A percentile compares a stretch with the other conserved stretches of the same genome.
phyloP scores from a whole-genome alignment of 2,888 invertebrate genomes.

The Tetropium fuscum region DNA sequence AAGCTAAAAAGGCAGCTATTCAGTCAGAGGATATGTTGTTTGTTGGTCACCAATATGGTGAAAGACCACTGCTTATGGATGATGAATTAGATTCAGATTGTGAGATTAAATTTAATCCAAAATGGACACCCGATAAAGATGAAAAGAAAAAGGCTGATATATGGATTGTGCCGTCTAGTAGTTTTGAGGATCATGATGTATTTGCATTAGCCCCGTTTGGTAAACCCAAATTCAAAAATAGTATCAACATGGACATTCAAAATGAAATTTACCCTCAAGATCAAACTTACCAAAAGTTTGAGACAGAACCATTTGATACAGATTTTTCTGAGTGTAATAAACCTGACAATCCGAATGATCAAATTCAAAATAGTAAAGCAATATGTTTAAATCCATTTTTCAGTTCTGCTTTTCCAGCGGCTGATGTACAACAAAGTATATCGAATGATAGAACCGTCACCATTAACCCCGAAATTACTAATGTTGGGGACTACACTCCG shows the following conservation, averaged over 20 bases:
- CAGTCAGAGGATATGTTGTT: conserved; percentile 70
- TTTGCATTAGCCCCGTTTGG: conserved; percentile 79
- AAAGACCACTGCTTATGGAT: conserved; percentile 79
- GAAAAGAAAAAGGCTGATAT: conserved; percentile 50
- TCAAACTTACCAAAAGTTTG: not conserved
- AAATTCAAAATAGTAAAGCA: conserved; percentile 24
- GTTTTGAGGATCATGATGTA: conserved; percentile 70
- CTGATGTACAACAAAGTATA: conserved; percentile 35
- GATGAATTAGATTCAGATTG: conserved; percentile 80
- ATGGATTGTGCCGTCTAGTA: conserved; percentile 62
- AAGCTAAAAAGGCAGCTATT: conserved; percentile 59
- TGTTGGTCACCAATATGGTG: conserved; percentile 81
- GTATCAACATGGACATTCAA: conserved; percentile 4
- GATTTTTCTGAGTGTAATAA: conserved; percentile 15
- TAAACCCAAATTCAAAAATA: conserved; percentile 49
- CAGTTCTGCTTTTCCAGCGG: conserved; percentile 41
- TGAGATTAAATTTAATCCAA: conserved; percentile 58
- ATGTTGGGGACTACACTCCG: conserved; percentile 51
- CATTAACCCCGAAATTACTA: conserved; percentile 56
- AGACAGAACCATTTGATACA: conserved; percentile 6
- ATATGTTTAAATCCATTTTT: conserved; percentile 60
- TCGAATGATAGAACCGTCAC: conserved; percentile 58
- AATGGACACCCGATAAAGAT: conserved; percentile 35
- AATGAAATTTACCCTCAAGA: not conserved
- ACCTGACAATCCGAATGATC: not conserved